Conservation (phyloP, 2,888 invertebrate genomes). For the Busseola fusca region DNA sequence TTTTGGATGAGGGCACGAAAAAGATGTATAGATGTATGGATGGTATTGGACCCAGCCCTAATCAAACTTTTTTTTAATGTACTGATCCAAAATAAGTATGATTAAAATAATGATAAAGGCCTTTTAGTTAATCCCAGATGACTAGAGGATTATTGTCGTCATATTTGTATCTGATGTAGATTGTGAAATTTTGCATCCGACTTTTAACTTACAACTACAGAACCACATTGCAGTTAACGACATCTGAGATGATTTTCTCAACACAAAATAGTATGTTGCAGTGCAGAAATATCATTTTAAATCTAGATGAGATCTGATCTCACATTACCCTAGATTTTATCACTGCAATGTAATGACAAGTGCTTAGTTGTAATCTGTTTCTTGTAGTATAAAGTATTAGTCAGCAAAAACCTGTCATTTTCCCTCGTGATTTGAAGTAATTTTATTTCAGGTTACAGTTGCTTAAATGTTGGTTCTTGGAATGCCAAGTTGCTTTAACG, state of each 20-base stretch:
- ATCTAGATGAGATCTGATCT: conserved; percentile 46
- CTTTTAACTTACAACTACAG: conserved; percentile 12
- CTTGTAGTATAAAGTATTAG: conserved; percentile 47
- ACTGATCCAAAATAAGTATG: background rate
- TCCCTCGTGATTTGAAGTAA: conserved; percentile 9
- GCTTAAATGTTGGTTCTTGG: conserved; percentile 18
- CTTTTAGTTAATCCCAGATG: background rate
- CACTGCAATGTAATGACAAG: conserved; percentile 45
- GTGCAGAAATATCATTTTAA: conserved; percentile 38
- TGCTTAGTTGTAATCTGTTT: conserved; percentile 53
- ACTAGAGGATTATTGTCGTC: background rate
- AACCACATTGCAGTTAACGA: conserved; percentile 18
- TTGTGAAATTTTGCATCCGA: conserved; percentile 13
- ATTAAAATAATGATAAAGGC: background rate
- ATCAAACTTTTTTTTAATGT: background rate
- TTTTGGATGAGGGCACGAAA: too few relatives aligned
- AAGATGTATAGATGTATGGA: too few relatives aligned
- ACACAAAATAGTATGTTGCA: conserved; percentile 43
- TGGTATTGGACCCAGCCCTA: background rate
- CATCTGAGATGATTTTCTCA: conserved; percentile 36
- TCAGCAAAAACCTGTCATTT: conserved; percentile 52
- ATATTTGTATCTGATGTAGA: background rate
- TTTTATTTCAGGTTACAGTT: conserved; percentile 16
- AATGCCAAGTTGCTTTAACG: conserved; percentile 22
- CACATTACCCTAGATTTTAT: conserved; percentile 56